Evolutionary conservation across 2,113 vertebrate species (phyloP).

Genomic region (Pipra filicauda): DNA sequence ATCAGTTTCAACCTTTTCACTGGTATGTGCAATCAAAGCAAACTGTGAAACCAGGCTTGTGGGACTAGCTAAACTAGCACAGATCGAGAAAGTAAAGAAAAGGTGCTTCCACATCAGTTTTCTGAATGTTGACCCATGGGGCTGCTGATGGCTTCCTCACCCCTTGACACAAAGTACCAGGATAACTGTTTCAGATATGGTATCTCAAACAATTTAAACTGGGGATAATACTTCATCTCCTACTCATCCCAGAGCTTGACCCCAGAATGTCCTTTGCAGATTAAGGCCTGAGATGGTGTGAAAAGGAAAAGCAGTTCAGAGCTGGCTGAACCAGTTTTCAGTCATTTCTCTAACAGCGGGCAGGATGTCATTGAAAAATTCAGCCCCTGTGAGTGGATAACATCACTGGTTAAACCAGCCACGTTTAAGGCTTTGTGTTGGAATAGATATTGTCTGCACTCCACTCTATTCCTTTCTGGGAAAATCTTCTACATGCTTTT

Average conservation of each 20-base stretch:
- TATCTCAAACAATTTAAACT: not conserved
- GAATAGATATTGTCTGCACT: not conserved
- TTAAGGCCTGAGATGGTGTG: not conserved
- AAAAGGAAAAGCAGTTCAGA: not conserved
- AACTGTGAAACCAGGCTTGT: not conserved
- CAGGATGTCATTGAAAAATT: not conserved
- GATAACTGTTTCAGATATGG: not conserved
- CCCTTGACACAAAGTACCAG: not conserved
- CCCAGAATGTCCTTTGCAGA: not conserved
- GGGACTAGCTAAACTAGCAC: not conserved
- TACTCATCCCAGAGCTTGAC: not conserved
- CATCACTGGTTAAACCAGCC: not conserved
- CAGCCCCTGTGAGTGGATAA: not conserved
- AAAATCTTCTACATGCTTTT: not conserved
- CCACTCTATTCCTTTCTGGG: not conserved
- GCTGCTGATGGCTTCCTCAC: not conserved
- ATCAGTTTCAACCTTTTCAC: constrained; percentile 26
- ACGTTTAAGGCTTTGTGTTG: not conserved
- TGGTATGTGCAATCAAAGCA: not conserved
- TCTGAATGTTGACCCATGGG: not conserved
- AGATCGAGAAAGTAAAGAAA: not conserved
- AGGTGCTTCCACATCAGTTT: not conserved
- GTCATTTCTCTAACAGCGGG: not conserved
- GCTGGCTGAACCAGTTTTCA: not conserved
- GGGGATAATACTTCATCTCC: not conserved